A percentile compares a stretch with the other conserved stretches of the same genome.
phyloP scores from a whole-genome alignment of 2,888 invertebrate genomes.

The Cylloceria caligata region DNA sequence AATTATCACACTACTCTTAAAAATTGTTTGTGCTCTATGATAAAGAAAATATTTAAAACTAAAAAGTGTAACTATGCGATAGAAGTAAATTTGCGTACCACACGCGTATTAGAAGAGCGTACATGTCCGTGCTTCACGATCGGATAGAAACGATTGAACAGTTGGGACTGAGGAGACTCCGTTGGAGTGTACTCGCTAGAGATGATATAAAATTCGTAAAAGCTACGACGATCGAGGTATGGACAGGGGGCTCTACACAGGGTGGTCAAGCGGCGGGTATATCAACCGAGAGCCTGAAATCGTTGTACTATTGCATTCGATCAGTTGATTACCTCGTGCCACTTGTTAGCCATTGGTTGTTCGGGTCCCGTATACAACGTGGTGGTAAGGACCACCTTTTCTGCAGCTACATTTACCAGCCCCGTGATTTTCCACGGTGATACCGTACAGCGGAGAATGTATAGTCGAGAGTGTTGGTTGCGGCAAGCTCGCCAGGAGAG shows the following conservation, averaged over 20 bases:
- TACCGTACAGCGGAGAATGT: conserved; percentile 32
- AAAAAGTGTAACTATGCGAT: neutral
- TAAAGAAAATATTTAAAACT: neutral
- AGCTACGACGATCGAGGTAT: conserved; percentile 59
- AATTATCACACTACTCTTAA: neutral
- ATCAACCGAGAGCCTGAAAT: conserved; percentile 65
- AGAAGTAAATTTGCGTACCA: conserved; percentile 75
- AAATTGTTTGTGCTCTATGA: neutral
- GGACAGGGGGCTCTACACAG: conserved; percentile 23
- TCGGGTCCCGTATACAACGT: conserved; percentile 50
- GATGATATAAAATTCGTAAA: conserved; percentile 78
- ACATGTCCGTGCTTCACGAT: conserved; percentile 78
- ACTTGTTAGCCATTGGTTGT: conserved; percentile 83
- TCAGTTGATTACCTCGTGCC: conserved; percentile 83
- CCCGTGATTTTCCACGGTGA: conserved; percentile 37
- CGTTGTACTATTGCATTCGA: conserved; percentile 80
- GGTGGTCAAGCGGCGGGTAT: conserved; percentile 43
- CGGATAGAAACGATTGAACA: conserved; percentile 74
- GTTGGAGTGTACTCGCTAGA: conserved; percentile 59
- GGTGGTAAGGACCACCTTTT: conserved; percentile 16
- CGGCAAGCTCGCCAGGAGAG: conserved; percentile 17
- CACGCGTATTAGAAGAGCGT: conserved; percentile 76
- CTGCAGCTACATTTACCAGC: conserved; percentile 11
- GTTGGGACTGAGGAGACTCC: conserved; percentile 57
- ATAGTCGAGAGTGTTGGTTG: conserved; percentile 13